Percentiles rank a stretch among this genome's conserved stretches.
Evolutionary conservation across 1,140 invertebrate species (phyloP).

Genomic region (Elysia chlorotica): DNA sequence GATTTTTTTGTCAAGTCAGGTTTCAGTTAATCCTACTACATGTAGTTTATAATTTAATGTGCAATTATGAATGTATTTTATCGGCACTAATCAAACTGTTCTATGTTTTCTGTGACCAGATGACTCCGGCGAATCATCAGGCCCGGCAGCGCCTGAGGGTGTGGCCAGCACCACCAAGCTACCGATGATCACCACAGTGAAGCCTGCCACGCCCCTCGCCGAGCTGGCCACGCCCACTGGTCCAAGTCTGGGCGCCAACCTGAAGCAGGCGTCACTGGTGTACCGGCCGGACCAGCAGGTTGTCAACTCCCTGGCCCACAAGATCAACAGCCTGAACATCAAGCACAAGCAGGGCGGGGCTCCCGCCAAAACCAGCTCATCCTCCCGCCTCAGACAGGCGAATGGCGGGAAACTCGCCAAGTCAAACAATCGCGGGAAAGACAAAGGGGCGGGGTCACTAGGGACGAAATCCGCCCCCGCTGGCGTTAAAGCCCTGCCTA

Average conservation of each 20-base stretch:
- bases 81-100: too few relatives aligned
- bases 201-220: neutral
- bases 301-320: neutral
- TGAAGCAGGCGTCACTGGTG: neutral
- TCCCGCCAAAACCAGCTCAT: neutral
- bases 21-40: too few relatives aligned
- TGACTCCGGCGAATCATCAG: neutral
- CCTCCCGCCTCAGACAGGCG: neutral
- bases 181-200: neutral
- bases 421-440: neutral
- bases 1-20: too few relatives aligned
- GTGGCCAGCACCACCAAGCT: neutral
- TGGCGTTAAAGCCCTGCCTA: neutral
- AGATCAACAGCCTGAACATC: neutral
- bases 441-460: too few relatives aligned
- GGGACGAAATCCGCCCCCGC: neutral
- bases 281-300: neutral
- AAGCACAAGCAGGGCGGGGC: constrained; percentile 4
- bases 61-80: too few relatives aligned
- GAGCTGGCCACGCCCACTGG: neutral
- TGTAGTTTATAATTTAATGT: too few relatives aligned
- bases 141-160: too few relatives aligned
- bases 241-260: too few relatives aligned
- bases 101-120: too few relatives aligned
- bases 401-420: neutral